Base-by-base conservation (phyloP, 35 echinoderm and acorn worm species). In the Amphiura filiformis region DNA sequence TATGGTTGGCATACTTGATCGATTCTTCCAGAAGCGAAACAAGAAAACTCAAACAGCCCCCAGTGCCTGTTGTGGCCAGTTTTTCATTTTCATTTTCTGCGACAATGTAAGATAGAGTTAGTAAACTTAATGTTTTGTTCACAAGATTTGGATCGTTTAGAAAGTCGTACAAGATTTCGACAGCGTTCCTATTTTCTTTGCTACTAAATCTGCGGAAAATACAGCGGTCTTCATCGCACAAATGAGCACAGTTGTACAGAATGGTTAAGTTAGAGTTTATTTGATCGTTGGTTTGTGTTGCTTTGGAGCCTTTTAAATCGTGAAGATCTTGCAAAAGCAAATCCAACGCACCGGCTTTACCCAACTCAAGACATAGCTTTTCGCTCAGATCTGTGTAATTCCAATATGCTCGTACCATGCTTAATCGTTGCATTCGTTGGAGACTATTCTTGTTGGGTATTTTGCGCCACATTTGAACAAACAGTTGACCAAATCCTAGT, bases 321-420 rank as follows among this genome's bases (percentile, higher is more conserved):
- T 87, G 75, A 40, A 99, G 65, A 26, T 93, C 96, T 79, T 90
- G 89, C 4, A 95, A 75, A 34, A 92, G 70, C 1, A 90, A 41
- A 7, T 86, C 84, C 56, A 95, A 39, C 36, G 83, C 83, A 39
- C 80, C 90, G 0, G 78, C 70, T 32, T 88, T 65, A 0, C 90
- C 93, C 23, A 99, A 65, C 20, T 44, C 52, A 36, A 44, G 82
- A 47, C 91, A 87, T 18, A 84, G 38, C 38, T 79, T 44, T 37
- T 38, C 38, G 36, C 87, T 88, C 31, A 84, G 82, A 36, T 99
- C 96, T 65, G 93, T 92, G 78, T 89, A 95, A 64, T 94, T 99
- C 96, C 95, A 97, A 47, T 88, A 97, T 32, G 86, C 47, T 11
- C 28, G 61, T 70, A 23, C 26, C 17, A 70, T 70, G 28, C 61